A percentile compares a stretch with the other conserved stretches of the same genome.
Evolutionary conservation across 2,888 invertebrate genomes (phyloP).

Genomic region (Hyppa rectilinea): DNA sequence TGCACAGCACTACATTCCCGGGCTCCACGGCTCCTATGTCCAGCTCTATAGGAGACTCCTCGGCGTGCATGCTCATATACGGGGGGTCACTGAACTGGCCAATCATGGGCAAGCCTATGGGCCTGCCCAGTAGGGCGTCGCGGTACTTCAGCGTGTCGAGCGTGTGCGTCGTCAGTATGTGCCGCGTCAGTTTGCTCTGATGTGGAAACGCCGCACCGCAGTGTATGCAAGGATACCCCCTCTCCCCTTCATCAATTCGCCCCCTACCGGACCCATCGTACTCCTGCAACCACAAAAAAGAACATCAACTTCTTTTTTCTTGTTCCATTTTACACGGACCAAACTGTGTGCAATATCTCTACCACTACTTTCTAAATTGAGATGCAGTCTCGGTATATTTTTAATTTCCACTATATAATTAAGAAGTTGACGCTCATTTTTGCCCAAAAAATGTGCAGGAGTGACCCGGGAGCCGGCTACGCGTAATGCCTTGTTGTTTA

Average conservation of each 20-base stretch:
- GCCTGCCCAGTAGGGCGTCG: conserved; percentile 91
- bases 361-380: conserved; percentile 90
- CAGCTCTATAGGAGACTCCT: conserved; percentile 91
- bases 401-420: conserved; percentile 87
- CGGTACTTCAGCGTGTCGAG: conserved; percentile 96
- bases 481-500: conserved; percentile 88
- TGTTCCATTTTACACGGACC: conserved; percentile 84
- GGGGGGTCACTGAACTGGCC: conserved; percentile 87
- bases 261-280: conserved; percentile 93
- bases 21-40: conserved; percentile 92
- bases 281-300: conserved; percentile 97
- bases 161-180: conserved; percentile 97
- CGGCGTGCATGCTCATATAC: conserved; percentile 88
- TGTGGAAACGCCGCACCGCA: conserved; percentile 97
- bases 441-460: conserved; percentile 92
- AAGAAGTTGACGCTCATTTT: conserved; percentile 97
- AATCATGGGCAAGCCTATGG: conserved; percentile 83
- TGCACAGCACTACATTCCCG: conserved; percentile 95
- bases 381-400: conserved; percentile 87
- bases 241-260: conserved; percentile 87
- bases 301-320: conserved; percentile 97
- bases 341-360: conserved; percentile 88
- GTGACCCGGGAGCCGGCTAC: conserved; percentile 88
- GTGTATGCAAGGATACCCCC: conserved; percentile 96
- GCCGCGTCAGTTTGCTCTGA: conserved; percentile 97